These are phyloP conservation scores for Sander lucioperca DNA, from an alignment of 2,113 vertebrate species.

Conservation along the genomic window DNA sequence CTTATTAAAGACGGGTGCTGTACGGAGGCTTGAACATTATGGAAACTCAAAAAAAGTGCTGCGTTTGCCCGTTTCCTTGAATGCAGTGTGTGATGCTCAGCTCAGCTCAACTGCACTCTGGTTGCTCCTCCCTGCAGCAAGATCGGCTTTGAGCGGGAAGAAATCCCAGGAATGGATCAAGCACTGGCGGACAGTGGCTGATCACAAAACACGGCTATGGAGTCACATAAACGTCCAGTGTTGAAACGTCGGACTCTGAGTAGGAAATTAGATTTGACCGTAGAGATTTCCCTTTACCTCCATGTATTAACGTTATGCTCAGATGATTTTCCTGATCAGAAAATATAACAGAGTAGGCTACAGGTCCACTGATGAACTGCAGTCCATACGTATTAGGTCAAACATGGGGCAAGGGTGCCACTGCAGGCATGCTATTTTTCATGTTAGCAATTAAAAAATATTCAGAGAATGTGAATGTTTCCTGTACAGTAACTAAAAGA, in stretches of 20 bases:
- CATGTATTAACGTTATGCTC: not conserved
- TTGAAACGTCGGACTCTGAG: constrained; percentile 21
- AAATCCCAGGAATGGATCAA: constrained; percentile 76
- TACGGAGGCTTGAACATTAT: constrained; percentile 26
- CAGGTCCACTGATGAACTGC: not conserved
- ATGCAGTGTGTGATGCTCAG: constrained; percentile 80
- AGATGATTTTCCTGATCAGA: not conserved
- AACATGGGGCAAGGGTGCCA: not conserved
- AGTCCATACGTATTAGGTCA: too few relatives aligned
- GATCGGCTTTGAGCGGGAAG: constrained; percentile 70
- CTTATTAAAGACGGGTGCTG: not conserved
- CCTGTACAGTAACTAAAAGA: not conserved
- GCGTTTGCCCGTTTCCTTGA: constrained; percentile 79
- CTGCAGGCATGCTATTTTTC: not conserved
- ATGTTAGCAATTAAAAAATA: not conserved
- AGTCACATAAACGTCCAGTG: accelerated
- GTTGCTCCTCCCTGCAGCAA: constrained; percentile 87
- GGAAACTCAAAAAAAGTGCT: constrained; percentile 75
- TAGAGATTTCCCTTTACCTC: not conserved
- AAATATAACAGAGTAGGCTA: not conserved
- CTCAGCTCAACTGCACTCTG: constrained; percentile 70
- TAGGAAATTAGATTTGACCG: not conserved
- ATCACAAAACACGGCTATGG: constrained; percentile 62
- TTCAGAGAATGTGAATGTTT: not conserved
- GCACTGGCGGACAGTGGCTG: not conserved